Conservation (phyloP, 1,140 invertebrate genomes). For the Heliothis virescens region DNA sequence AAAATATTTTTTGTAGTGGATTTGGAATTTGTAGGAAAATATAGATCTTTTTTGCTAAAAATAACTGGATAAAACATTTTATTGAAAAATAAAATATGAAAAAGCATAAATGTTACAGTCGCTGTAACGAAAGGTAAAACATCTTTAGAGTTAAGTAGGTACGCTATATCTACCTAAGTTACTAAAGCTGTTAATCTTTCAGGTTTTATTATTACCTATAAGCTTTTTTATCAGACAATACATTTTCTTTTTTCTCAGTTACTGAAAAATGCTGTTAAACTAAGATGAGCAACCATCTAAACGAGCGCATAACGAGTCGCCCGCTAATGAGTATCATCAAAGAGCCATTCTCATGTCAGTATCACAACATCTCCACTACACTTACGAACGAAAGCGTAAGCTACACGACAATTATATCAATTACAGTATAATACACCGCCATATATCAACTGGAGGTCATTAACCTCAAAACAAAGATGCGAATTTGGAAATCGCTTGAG, state of each 20-base stretch:
- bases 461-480: conserved; percentile 50
- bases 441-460: conserved; percentile 29
- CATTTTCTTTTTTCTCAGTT: too few species aligned
- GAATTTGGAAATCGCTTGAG: conserved; percentile 51
- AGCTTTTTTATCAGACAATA: too few species aligned
- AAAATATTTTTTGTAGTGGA: background rate
- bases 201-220: too few species aligned
- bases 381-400: conserved; percentile 14
- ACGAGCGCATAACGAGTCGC: too few species aligned
- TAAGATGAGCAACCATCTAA: too few species aligned
- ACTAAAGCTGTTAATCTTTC: too few species aligned
- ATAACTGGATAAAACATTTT: too few species aligned
- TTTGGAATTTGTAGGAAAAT: background rate
- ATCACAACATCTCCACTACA: background rate
- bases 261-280: background rate
- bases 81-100: too few species aligned
- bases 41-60: background rate
- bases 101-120: too few species aligned
- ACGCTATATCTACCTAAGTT: too few species aligned
- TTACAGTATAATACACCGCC: conserved; percentile 20
- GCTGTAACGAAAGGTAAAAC: too few species aligned
- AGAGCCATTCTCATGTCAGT: conserved; percentile 18
- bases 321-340: background rate
- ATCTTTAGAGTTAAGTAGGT: too few species aligned
- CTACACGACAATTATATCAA: conserved; percentile 26